Base-by-base conservation (phyloP, 2,113 vertebrate genomes). In the Hemiscyllium ocellatum region DNA sequence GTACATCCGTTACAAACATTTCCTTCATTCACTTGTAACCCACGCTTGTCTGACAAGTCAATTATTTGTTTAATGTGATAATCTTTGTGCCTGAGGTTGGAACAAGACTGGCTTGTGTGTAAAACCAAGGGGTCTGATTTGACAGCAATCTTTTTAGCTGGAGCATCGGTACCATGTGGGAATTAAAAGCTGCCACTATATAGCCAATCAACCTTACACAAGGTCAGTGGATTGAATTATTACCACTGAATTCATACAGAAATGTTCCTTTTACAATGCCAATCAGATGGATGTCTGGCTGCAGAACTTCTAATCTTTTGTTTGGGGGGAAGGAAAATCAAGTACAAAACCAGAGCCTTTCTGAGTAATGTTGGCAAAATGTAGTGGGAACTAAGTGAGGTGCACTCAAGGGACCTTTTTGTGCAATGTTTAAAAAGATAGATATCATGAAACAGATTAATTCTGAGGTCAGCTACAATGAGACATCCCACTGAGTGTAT, bases 181-280 rank as follows among this genome's bases (percentile, higher is more conserved):
- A 91, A 91, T 91, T 66, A 91, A 91, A 91, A 90, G 13, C 87
- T 61, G 52, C 52, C 52, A 33, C 61, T 91, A 66, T n/a, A 22
- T 91, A 66, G n/a, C 66, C 17, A 19, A 61, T 66, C 61, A 66
- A 7, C 87, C 29, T 56, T 91, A 37, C 56, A 37, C 33, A 91
- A 37, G 0, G 8, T 66, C 66, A 66, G 7, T 66, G 61, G 89
- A 91, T 91, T 91, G 61, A 91, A 56, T 91, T 66, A 65, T 65
- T 65, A 90, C 3, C 4, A 29, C 29, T 17, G 26, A 90, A 61
- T 90, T 90, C 29, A 13, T 13, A 33, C 87, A 33, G 52, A 61
- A 37, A 8, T 19, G 5, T 66, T 20, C 61, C 33, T 91, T 61
- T 66, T 7, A 91, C 61, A 91, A 91, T 5, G 17, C 17, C 89